phyloP scores from a whole-genome alignment of 2,797 vertebrate species.

The Oreochromis grahami region DNA sequence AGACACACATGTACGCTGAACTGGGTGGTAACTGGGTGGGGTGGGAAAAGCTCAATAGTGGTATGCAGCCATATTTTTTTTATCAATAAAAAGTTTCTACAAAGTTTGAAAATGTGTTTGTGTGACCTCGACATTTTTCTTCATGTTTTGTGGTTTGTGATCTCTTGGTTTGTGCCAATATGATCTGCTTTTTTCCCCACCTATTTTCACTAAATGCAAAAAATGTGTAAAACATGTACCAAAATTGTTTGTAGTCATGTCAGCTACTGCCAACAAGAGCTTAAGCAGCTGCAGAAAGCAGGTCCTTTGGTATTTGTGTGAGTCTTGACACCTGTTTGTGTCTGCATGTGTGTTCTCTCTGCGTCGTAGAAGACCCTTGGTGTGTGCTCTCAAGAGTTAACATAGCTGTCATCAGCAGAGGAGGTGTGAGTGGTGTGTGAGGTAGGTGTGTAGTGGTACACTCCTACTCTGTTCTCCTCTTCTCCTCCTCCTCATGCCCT shows the following conservation, averaged over 20 bases:
- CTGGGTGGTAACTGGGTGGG: background rate
- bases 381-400: conserved; percentile 40
- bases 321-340: conserved; percentile 29
- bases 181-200: accelerated
- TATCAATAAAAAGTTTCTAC: accelerated
- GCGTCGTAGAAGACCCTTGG: conserved; percentile 15
- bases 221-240: background rate
- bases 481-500: conserved; percentile 43
- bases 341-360: background rate
- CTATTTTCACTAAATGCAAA: background rate
- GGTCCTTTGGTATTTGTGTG: background rate
- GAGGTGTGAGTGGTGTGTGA: conserved; percentile 59
- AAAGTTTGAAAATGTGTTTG: background rate
- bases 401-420: conserved; percentile 33
- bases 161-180: background rate
- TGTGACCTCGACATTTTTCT: background rate
- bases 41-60: background rate
- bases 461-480: conserved; percentile 48
- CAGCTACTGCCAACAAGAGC: background rate
- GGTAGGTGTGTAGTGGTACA: conserved; percentile 51
- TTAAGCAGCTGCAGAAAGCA: background rate
- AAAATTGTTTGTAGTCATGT: background rate
- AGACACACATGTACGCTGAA: conserved; percentile 58
- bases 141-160: background rate
- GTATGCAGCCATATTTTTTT: background rate